Conservation (phyloP, 2,113 vertebrate species). For the Hyaena hyaena region DNA sequence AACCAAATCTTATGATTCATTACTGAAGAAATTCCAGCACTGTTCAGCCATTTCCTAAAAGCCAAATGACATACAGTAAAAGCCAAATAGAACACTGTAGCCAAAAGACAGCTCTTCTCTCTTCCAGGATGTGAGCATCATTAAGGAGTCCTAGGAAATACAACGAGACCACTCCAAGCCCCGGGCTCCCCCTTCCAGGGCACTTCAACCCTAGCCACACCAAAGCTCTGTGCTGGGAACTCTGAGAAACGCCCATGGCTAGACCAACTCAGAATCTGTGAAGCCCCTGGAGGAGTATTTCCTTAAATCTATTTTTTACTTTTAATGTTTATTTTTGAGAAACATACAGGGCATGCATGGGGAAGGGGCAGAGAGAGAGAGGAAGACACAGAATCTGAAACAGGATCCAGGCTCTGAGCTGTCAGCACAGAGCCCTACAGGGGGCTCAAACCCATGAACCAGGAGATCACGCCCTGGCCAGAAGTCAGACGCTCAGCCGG, state of each 20-base stretch:
- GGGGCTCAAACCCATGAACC: no score
- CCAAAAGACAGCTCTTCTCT: background rate
- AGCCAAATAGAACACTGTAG: background rate
- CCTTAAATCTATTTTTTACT: no score
- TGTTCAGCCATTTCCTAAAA: background rate
- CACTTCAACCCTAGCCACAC: background rate
- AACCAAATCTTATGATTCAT: background rate
- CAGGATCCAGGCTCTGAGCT: no score
- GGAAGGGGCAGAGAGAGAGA: no score
- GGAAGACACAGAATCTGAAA: no score
- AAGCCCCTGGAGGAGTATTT: no score
- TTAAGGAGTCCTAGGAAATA: accelerated
- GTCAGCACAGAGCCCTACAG: no score
- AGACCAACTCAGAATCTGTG: background rate
- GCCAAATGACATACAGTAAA: background rate
- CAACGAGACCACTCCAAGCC: accelerated
- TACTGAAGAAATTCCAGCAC: background rate
- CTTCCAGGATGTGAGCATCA: background rate
- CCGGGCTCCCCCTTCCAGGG: background rate
- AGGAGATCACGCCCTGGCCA: no score
- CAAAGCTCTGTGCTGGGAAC: accelerated
- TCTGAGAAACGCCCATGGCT: background rate
- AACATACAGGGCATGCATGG: no score
- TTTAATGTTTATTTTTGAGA: no score
- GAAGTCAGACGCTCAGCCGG: no score